Conservation (phyloP, 2,888 invertebrate species). For the Odontocolon sp. region DNA sequence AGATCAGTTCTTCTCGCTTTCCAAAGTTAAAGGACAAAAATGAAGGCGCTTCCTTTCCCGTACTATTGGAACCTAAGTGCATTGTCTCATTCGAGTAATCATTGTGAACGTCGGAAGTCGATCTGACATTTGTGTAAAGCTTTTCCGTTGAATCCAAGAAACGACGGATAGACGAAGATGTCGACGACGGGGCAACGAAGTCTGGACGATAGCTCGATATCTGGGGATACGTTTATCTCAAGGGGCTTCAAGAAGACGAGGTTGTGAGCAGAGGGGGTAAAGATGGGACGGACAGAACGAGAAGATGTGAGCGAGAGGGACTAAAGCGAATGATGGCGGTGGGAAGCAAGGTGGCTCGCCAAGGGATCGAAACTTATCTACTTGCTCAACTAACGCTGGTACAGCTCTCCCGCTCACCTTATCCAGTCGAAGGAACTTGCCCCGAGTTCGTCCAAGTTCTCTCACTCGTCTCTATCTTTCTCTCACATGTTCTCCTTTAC, state of each 20-base stretch:
- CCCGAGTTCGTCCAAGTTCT: slow-evolving; percentile 59
- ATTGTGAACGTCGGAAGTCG: too few relatives aligned
- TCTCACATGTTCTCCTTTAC: slow-evolving; percentile 46
- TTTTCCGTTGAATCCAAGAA: slow-evolving; percentile 24
- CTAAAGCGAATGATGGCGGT: slow-evolving; percentile 69
- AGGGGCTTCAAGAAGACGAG: slow-evolving; percentile 60
- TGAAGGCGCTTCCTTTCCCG: too few relatives aligned
- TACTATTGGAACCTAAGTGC: too few relatives aligned
- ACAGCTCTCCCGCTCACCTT: slow-evolving; percentile 72
- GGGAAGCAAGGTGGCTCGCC: slow-evolving; percentile 73
- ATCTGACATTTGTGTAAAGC: background rate
- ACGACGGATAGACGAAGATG: background rate
- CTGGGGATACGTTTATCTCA: slow-evolving; percentile 71
- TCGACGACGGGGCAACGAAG: slow-evolving; percentile 61
- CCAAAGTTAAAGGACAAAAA: too few relatives aligned
- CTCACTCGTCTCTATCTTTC: slow-evolving; percentile 50
- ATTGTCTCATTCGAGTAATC: too few relatives aligned
- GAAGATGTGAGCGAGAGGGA: slow-evolving; percentile 54
- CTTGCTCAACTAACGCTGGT: slow-evolving; percentile 78
- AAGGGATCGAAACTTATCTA: slow-evolving; percentile 80
- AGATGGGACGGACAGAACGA: slow-evolving; percentile 49
- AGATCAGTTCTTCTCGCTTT: too few relatives aligned
- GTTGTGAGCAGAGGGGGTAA: slow-evolving; percentile 52
- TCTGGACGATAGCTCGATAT: slow-evolving; percentile 68
- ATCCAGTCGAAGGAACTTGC: slow-evolving; percentile 76